phyloP scores from a whole-genome alignment of 35 echinoderm and acorn worm genomes.

The Heliocidaris tuberculata region DNA sequence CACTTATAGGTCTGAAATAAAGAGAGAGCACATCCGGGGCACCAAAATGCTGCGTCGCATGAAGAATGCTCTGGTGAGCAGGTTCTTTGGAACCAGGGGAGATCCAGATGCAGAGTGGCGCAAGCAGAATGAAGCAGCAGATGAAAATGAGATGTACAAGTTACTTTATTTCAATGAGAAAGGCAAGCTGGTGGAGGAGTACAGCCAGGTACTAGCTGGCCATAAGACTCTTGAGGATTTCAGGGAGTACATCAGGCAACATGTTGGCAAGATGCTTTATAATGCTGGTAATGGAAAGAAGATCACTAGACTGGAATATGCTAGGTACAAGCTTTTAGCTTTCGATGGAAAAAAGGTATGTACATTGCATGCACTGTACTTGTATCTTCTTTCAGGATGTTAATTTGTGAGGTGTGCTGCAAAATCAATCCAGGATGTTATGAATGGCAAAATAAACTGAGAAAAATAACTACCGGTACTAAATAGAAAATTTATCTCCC shows the following conservation, averaged over 20 bases:
- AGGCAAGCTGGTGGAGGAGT: constrained; percentile 63
- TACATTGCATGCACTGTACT: neutral
- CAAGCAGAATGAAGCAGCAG: constrained; percentile 63
- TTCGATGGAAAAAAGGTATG: constrained; percentile 52
- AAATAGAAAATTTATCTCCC: no score
- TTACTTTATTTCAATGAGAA: constrained; percentile 61
- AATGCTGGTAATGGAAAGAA: constrained; percentile 49
- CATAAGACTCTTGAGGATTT: constrained; percentile 54
- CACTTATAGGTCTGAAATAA: neutral
- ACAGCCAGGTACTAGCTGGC: neutral
- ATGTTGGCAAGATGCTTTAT: constrained; percentile 61
- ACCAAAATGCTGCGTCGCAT: constrained; percentile 23
- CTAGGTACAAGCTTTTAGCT: constrained; percentile 35
- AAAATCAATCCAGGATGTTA: no score
- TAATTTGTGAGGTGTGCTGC: no score
- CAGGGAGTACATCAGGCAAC: constrained; percentile 16
- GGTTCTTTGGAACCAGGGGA: neutral
- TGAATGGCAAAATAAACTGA: no score
- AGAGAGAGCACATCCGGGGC: neutral
- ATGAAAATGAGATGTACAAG: constrained; percentile 74
- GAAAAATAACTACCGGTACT: no score
- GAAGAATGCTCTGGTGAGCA: neutral
- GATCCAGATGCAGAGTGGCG: constrained; percentile 76
- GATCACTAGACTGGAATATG: constrained; percentile 53
- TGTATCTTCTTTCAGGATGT: neutral